Percentiles rank a stretch among this genome's conserved stretches.
Conservation (phyloP, 2,113 vertebrate species). For the Takifugu flavidus region DNA sequence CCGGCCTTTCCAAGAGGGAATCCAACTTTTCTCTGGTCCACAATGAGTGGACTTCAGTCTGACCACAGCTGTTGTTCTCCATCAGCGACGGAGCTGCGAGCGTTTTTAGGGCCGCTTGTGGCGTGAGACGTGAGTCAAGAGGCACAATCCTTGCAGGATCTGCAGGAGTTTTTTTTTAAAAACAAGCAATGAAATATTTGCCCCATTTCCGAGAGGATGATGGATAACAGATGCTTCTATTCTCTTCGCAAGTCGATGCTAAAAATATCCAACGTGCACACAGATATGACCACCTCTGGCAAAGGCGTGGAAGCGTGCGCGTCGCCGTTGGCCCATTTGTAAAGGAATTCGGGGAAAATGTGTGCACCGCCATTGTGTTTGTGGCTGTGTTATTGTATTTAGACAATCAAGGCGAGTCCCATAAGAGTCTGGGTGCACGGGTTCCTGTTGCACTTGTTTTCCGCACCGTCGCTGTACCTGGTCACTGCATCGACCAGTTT, state of each 20-base stretch:
- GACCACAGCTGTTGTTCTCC: constrained; percentile 22
- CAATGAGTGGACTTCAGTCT: neutral
- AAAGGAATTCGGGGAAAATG: neutral
- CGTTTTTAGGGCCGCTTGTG: neutral
- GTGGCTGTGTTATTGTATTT: constrained; percentile 6
- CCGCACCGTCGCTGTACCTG: constrained; percentile 3
- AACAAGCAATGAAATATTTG: neutral
- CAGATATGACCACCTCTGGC: neutral
- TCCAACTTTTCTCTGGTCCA: neutral
- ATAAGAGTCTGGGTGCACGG: constrained; percentile 1
- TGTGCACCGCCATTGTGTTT: neutral
- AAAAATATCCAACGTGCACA: neutral
- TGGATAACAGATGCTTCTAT: neutral
- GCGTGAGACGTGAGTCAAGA: neutral
- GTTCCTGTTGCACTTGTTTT: neutral
- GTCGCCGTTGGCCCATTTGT: neutral
- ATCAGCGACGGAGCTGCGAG: neutral
- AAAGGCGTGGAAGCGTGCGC: neutral
- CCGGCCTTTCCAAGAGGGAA: too few species aligned
- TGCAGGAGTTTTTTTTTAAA: neutral
- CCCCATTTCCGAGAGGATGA: neutral
- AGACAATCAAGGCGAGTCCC: constrained; percentile 11
- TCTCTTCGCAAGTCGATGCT: neutral
- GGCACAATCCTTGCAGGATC: neutral
- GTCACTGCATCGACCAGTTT: neutral